Conservation (phyloP, 1,140 invertebrate genomes). For the Agrypnia vestita region DNA sequence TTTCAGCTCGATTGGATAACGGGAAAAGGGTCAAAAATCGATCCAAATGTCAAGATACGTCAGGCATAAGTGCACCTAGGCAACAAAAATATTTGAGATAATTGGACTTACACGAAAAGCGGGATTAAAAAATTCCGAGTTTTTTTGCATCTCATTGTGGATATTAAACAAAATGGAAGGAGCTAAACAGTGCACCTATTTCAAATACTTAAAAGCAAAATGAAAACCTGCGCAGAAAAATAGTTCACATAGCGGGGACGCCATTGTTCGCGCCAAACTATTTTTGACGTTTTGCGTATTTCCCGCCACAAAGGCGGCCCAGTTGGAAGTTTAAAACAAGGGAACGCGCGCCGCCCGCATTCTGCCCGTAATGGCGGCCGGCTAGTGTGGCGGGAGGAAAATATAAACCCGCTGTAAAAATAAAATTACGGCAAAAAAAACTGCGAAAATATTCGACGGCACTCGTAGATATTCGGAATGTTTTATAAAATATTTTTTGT, state of each 20-base stretch:
- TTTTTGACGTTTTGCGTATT: constrained; percentile 42
- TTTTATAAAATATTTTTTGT: neutral
- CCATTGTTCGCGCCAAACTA: constrained; percentile 27
- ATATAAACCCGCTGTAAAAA: neutral
- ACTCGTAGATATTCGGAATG: constrained; percentile 3
- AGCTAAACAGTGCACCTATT: no score
- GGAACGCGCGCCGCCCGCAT: neutral
- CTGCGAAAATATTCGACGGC: constrained; percentile 24
- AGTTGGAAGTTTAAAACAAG: constrained; percentile 30
- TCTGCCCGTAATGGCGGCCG: constrained; percentile 7
- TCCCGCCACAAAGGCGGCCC: constrained; percentile 17
- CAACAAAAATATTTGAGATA: no score
- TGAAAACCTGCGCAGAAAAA: constrained; percentile 4
- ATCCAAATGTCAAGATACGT: no score
- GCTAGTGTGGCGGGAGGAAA: constrained; percentile 4
- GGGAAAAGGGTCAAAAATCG: no score
- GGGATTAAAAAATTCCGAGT: no score
- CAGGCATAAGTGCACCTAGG: no score
- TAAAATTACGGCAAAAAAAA: neutral
- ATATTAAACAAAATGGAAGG: no score
- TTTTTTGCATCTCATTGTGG: no score
- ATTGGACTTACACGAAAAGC: no score
- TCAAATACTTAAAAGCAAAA: neutral
- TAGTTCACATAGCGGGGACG: neutral
- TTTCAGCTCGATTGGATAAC: no score